phyloP scores from a whole-genome alignment of 1,140 invertebrate genomes.

The Heliconius himera region DNA sequence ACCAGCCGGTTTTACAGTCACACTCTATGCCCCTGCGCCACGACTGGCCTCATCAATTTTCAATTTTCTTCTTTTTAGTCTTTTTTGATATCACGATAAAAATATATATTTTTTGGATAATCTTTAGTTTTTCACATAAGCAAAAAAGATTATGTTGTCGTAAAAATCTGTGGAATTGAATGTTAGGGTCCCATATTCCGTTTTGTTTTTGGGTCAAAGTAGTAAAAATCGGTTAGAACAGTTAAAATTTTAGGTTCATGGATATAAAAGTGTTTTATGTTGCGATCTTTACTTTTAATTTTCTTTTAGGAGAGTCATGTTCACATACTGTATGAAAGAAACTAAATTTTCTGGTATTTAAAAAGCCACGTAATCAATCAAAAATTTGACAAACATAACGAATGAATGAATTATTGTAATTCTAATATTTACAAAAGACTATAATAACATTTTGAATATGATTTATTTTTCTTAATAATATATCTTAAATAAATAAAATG shows the following conservation, averaged over 20 bases:
- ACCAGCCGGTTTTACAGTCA: too few species aligned
- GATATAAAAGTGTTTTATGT: conserved; percentile 8
- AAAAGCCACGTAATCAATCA: too few species aligned
- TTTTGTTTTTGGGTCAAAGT: conserved; percentile 3
- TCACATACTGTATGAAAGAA: background rate
- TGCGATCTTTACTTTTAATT: background rate
- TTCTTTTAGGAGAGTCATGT: background rate
- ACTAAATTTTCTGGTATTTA: background rate
- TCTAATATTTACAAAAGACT: too few species aligned
- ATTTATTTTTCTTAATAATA: too few species aligned
- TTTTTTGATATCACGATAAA: background rate
- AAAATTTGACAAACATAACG: too few species aligned
- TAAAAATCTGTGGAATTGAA: conserved; percentile 1
- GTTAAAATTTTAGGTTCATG: conserved; percentile 4
- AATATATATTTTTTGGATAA: background rate
- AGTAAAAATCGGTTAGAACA: conserved; percentile 12
- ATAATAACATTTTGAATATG: too few species aligned
- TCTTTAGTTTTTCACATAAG: background rate
- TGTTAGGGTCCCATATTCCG: background rate
- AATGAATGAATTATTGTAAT: too few species aligned
- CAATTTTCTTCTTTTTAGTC: too few species aligned
- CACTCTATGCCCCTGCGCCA: too few species aligned
- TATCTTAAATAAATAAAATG: too few species aligned
- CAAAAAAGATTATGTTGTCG: conserved; percentile 6
- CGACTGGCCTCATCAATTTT: too few species aligned